phyloP scores from a whole-genome alignment of 1,140 invertebrate species.

The Trinorchestia longiramus region DNA sequence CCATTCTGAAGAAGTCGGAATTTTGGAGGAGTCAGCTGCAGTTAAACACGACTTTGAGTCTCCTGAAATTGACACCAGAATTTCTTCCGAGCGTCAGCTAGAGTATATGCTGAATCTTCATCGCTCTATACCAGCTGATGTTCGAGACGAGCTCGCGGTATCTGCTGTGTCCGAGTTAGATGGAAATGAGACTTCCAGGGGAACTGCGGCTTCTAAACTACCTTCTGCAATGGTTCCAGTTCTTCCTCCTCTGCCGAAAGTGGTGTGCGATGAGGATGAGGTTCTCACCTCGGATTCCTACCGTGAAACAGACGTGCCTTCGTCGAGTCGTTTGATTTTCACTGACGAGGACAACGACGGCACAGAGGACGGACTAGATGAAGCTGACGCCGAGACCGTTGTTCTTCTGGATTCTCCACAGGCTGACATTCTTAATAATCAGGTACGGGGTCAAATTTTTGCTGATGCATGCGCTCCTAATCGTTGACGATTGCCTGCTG shows the following conservation, averaged over 20 bases:
- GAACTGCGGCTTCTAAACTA: not conserved
- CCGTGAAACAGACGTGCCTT: not conserved
- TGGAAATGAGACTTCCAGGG: not conserved
- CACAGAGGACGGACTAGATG: not conserved
- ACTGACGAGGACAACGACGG: not conserved
- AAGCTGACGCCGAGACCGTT: not conserved
- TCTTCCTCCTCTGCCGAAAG: not conserved
- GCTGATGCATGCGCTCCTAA: too few relatives aligned
- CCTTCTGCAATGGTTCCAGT: not conserved
- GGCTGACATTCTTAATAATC: constrained; percentile 65
- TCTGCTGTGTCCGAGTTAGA: not conserved
- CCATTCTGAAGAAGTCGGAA: not conserved
- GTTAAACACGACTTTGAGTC: not conserved
- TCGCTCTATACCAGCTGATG: not conserved
- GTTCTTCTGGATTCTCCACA: not conserved
- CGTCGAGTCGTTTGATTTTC: not conserved
- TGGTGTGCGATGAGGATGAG: not conserved
- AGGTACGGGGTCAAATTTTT: constrained; percentile 50
- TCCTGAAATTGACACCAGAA: not conserved
- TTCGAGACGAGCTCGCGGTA: not conserved
- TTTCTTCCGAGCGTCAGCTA: not conserved
- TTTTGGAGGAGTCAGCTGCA: not conserved
- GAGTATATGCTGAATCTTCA: not conserved
- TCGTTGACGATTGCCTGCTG: too few relatives aligned
- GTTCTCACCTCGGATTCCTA: not conserved